Percentiles rank a stretch among this genome's conserved stretches.
phyloP scores from a whole-genome alignment of 2,888 invertebrate genomes.

The Napeogenes sylphis region DNA sequence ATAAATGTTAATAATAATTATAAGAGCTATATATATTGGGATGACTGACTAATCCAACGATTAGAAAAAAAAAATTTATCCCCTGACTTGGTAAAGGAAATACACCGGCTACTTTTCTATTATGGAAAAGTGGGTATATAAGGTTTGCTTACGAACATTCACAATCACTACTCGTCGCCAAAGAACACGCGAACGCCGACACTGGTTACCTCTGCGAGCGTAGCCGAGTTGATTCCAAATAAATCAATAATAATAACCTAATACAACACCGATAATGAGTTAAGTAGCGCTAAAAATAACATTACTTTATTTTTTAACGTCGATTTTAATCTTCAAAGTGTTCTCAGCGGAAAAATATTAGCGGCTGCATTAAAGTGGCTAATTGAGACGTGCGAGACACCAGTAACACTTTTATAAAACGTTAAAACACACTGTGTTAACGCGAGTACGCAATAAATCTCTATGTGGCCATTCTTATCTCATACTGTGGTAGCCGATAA shows the following conservation, averaged over 20 bases:
- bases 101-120: too few species aligned
- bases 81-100: too few species aligned
- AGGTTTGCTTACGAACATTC: too few species aligned
- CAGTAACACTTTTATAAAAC: slow-evolving; percentile 51
- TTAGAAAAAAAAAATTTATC: too few species aligned
- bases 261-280: slow-evolving; percentile 1
- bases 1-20: too few species aligned
- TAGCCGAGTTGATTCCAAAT: too few species aligned
- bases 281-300: background rate
- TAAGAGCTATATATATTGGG: too few species aligned
- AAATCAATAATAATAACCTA: background rate
- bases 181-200: too few species aligned
- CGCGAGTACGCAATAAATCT: slow-evolving; percentile 71
- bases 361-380: slow-evolving; percentile 52
- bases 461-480: slow-evolving; percentile 66
- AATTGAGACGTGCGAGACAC: slow-evolving; percentile 62
- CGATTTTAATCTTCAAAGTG: slow-evolving; percentile 34
- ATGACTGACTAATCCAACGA: too few species aligned
- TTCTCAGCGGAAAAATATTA: slow-evolving; percentile 41
- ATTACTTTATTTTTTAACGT: slow-evolving; percentile 16
- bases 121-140: too few species aligned
- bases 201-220: too few species aligned
- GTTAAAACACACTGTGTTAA: slow-evolving; percentile 52
- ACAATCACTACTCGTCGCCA: too few species aligned
- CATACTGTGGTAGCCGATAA: slow-evolving; percentile 64